Conservation (phyloP, 2,797 vertebrate genomes). For the Sciurus vulgaris region DNA sequence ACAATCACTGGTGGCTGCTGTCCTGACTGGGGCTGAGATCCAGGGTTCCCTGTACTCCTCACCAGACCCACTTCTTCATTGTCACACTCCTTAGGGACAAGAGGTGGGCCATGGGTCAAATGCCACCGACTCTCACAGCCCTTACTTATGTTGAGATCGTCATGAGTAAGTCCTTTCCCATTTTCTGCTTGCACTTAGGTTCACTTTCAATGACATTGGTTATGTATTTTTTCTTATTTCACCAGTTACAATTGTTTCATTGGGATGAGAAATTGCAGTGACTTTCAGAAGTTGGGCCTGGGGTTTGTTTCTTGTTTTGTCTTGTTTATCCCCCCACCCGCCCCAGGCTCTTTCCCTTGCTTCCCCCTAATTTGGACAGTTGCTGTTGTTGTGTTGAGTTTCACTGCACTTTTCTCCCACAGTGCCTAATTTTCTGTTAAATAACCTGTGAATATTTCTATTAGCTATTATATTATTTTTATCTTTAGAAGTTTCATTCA, state of each 20-base stretch:
- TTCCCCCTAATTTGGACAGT: not conserved
- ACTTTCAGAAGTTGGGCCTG: not conserved
- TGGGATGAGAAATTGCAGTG: not conserved
- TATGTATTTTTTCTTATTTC: not conserved
- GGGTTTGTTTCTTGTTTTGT: not conserved
- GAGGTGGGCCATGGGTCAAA: not conserved
- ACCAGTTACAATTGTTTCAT: not conserved
- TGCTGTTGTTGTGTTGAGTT: not conserved
- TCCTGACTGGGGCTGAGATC: not conserved
- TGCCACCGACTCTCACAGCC: not conserved
- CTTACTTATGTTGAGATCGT: not conserved
- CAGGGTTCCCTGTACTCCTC: not conserved
- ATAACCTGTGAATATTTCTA: not conserved
- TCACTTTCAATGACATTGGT: not conserved
- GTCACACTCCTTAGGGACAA: accelerated
- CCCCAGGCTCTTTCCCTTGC: accelerated
- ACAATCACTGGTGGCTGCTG: no score
- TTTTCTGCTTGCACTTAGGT: not conserved
- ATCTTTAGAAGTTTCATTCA: not conserved
- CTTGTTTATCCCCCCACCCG: no score
- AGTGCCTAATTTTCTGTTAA: not conserved
- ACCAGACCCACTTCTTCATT: not conserved
- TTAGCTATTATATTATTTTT: not conserved
- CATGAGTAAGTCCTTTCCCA: not conserved
- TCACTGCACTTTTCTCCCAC: not conserved